phyloP scores from a whole-genome alignment of 2,797 vertebrate species.

The Macropodus opercularis region DNA sequence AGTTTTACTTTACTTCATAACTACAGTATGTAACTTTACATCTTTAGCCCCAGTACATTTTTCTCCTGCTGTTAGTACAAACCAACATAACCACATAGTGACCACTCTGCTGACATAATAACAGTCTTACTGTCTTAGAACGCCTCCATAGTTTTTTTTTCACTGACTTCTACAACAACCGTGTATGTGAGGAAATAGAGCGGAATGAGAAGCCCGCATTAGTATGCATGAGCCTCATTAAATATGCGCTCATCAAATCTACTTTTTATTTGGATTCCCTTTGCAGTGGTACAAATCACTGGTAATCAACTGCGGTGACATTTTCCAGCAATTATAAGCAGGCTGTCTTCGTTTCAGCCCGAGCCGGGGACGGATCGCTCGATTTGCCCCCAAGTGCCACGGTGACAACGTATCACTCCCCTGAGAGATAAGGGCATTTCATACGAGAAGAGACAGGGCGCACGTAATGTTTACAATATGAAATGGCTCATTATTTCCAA shows the following conservation, averaged over 20 bases:
- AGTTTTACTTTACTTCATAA: no score
- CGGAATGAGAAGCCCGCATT: conserved; percentile 66
- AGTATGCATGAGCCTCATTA: conserved; percentile 77
- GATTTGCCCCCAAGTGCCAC: conserved; percentile 50
- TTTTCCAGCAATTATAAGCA: conserved; percentile 79
- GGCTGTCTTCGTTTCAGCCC: conserved; percentile 62
- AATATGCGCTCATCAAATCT: conserved; percentile 77
- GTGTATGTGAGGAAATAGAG: conserved; percentile 67
- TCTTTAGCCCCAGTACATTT: no score
- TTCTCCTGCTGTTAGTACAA: conserved; percentile 19
- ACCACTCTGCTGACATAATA: conserved; percentile 47
- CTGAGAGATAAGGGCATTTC: conserved; percentile 49
- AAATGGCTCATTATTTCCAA: conserved; percentile 30
- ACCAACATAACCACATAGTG: conserved; percentile 16
- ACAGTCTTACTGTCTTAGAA: conserved; percentile 50
- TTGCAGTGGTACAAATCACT: conserved; percentile 77
- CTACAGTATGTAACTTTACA: no score
- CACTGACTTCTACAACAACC: conserved; percentile 49
- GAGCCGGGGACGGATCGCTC: conserved; percentile 61
- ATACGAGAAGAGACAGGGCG: conserved; percentile 26
- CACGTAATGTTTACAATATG: conserved; percentile 27
- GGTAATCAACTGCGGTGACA: conserved; percentile 82
- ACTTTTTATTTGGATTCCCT: conserved; percentile 73
- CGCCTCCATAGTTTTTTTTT: conserved; percentile 49
- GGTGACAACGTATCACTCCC: conserved; percentile 54